These are phyloP conservation scores for Anguilla anguilla DNA, from an alignment of 2,797 vertebrate species.

Conservation along the genomic window DNA sequence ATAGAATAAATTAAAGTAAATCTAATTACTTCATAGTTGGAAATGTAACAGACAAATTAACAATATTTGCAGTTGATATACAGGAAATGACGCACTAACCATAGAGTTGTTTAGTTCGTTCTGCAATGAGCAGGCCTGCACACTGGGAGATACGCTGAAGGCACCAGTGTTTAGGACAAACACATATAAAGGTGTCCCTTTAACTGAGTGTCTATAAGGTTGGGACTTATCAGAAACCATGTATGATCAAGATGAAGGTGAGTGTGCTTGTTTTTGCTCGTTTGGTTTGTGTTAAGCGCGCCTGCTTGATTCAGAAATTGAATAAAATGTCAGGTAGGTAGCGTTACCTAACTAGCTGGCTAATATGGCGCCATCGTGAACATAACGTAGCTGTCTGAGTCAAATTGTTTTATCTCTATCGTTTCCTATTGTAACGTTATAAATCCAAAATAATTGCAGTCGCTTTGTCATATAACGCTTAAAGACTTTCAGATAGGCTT, in stretches of 20 bases:
- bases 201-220: neutral
- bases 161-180: neutral
- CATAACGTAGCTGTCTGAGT: neutral
- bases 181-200: neutral
- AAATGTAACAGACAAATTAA: neutral
- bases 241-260: constrained; percentile 80
- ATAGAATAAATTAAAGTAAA: neutral
- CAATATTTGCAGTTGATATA: neutral
- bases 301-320: neutral
- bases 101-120: neutral
- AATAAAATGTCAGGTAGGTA: neutral
- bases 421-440: neutral
- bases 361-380: neutral
- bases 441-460: neutral
- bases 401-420: too few relatives aligned
- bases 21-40: neutral
- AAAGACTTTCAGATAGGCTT: neutral
- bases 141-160: neutral
- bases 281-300: neutral
- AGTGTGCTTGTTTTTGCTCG: constrained; percentile 21
- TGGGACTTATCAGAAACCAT: constrained; percentile 47
- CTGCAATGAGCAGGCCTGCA: neutral
- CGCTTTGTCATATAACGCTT: neutral
- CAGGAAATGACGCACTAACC: constrained; percentile 47
- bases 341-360: neutral